These are phyloP conservation scores for Ophioninae sp. DNA, from an alignment of 2,888 invertebrate species.

Conservation along the genomic window DNA sequence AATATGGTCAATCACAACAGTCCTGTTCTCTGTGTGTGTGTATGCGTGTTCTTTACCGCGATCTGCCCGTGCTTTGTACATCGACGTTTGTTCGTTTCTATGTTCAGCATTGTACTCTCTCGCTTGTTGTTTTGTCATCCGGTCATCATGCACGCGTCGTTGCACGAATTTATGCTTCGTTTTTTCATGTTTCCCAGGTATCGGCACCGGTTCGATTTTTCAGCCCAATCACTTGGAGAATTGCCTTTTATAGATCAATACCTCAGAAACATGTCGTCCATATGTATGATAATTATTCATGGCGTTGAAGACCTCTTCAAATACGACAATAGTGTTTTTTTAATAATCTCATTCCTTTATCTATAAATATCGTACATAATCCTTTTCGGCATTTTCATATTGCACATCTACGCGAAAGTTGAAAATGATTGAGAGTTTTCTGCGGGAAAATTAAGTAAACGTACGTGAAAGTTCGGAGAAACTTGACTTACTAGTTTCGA, in stretches of 20 bases:
- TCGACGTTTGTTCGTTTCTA: constrained; percentile 33
- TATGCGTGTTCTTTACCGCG: constrained; percentile 8
- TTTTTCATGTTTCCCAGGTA: background rate
- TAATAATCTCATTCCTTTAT: background rate
- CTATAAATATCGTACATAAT: background rate
- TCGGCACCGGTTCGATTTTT: background rate
- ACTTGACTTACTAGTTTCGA: no score
- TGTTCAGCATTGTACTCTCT: background rate
- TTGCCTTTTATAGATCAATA: no score
- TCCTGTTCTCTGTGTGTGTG: constrained; percentile 18
- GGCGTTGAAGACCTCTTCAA: background rate
- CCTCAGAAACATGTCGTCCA: background rate
- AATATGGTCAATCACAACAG: background rate
- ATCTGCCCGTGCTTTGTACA: constrained; percentile 11
- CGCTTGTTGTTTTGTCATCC: constrained; percentile 28
- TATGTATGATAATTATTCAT: background rate
- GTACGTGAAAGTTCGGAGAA: no score
- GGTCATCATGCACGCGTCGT: background rate
- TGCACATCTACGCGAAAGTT: background rate
- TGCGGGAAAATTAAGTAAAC: no score
- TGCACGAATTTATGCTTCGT: background rate
- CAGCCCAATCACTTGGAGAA: background rate
- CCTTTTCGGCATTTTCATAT: background rate
- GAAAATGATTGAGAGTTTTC: no score
- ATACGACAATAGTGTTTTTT: background rate